These are phyloP conservation scores for Mormyrus iriodes DNA, from an alignment of 2,113 vertebrate species.

Conservation along the genomic window DNA sequence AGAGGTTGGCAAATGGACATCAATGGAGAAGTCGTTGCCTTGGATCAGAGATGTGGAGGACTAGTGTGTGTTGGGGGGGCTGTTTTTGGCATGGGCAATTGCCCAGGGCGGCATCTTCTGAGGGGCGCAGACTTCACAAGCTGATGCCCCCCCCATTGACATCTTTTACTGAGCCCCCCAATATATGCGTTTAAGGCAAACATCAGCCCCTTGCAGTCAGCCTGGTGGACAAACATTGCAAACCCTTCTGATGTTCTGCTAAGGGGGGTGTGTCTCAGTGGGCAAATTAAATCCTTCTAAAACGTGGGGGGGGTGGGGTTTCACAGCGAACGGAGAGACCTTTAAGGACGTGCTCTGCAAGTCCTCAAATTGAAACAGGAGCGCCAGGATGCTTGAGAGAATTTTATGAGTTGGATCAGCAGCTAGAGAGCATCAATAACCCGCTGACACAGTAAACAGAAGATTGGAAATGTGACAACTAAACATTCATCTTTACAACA, in stretches of 20 bases:
- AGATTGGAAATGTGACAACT: conserved; percentile 2
- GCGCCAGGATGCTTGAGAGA: not conserved
- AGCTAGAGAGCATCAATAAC: conserved; percentile 3
- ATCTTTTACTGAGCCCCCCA: no score
- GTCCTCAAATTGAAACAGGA: not conserved
- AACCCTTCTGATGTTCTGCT: not conserved
- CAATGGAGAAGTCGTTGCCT: not conserved
- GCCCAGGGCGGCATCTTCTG: no score
- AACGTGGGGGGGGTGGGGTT: not conserved
- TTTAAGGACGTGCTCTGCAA: not conserved
- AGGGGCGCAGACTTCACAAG: no score
- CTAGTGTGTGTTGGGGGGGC: no score
- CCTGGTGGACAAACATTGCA: not conserved
- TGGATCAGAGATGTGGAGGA: not conserved
- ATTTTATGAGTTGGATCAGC: not conserved
- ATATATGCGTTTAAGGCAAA: no score
- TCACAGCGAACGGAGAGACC: not conserved
- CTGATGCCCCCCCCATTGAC: no score
- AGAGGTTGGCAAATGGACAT: not conserved
- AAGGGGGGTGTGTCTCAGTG: not conserved
- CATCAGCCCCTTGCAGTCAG: not conserved
- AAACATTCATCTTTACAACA: conserved; percentile 2
- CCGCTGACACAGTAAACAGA: not conserved
- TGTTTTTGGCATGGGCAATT: no score
- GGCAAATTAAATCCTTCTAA: not conserved